A percentile compares a stretch with the other conserved stretches of the same genome.
phyloP scores from a whole-genome alignment of 37 sponge, comb jelly and placozoan species.

The Halichondria panicea region DNA sequence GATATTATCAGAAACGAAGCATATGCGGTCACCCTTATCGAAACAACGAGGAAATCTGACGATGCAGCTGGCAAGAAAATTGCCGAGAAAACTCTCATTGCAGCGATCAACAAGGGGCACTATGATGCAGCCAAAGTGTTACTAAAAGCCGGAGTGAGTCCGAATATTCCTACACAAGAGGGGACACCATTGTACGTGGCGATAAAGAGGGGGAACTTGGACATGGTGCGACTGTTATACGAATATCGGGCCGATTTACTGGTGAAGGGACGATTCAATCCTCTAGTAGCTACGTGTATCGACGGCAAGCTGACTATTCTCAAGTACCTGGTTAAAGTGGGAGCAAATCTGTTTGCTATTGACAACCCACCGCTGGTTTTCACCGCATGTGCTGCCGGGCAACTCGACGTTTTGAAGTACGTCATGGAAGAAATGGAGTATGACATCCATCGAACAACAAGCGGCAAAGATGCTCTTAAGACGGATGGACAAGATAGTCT shows the following conservation, averaged over 20 bases:
- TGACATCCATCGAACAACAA: constrained; percentile 46
- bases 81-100: constrained; percentile 70
- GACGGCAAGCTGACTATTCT: constrained; percentile 68
- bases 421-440: constrained; percentile 66
- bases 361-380: constrained; percentile 70
- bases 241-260: constrained; percentile 60
- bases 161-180: constrained; percentile 25
- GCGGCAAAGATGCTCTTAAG: constrained; percentile 41
- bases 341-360: constrained; percentile 47
- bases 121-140: constrained; percentile 41
- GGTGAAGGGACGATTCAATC: constrained; percentile 64
- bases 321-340: constrained; percentile 66
- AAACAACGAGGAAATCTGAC: constrained; percentile 41
- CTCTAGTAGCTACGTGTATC: constrained; percentile 65
- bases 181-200: constrained; percentile 84
- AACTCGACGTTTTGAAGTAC: constrained; percentile 60
- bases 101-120: constrained; percentile 55
- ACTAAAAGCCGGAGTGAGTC: constrained; percentile 41
- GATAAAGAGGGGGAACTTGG: constrained; percentile 61
- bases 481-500: constrained; percentile 75
- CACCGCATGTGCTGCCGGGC: constrained; percentile 74
- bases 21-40: constrained; percentile 31
- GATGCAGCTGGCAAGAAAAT: constrained; percentile 55
- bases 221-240: constrained; percentile 58
- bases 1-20: constrained; percentile 29